Evolutionary conservation across 2,797 vertebrate genomes (phyloP).

Genomic region (Notamacropus eugenii): DNA sequence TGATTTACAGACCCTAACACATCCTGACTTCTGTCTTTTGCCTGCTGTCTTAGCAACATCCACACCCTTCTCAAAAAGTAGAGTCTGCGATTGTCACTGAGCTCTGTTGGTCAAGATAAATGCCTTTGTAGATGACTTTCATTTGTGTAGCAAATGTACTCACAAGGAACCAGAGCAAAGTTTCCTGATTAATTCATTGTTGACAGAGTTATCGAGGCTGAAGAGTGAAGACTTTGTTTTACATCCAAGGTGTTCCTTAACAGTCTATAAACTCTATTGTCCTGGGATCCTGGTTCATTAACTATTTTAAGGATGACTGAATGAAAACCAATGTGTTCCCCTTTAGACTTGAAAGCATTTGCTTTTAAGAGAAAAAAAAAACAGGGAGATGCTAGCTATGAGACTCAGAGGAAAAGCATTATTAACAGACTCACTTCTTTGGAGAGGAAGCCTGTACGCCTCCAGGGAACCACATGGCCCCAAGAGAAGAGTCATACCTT

Average conservation of each 20-base stretch:
- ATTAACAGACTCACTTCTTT: background rate
- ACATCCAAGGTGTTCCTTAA: background rate
- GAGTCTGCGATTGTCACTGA: background rate
- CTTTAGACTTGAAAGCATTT: background rate
- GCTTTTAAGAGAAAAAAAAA: background rate
- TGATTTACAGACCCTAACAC: background rate
- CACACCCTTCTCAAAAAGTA: background rate
- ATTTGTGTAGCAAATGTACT: background rate
- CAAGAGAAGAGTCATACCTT: background rate
- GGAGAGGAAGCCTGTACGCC: background rate
- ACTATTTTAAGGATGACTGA: background rate
- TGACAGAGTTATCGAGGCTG: background rate
- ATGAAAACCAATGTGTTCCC: background rate
- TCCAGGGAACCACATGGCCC: background rate
- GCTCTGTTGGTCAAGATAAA: background rate
- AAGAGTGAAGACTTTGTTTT: background rate
- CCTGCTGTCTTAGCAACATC: background rate
- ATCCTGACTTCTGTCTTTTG: background rate
- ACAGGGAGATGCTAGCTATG: background rate
- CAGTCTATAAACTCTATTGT: background rate
- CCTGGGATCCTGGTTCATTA: background rate
- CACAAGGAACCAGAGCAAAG: background rate
- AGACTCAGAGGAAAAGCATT: background rate
- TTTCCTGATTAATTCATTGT: background rate
- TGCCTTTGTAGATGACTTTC: background rate